Evolutionary conservation across 1,140 invertebrate species (phyloP).

Genomic region (Mesaphorura yosii): DNA sequence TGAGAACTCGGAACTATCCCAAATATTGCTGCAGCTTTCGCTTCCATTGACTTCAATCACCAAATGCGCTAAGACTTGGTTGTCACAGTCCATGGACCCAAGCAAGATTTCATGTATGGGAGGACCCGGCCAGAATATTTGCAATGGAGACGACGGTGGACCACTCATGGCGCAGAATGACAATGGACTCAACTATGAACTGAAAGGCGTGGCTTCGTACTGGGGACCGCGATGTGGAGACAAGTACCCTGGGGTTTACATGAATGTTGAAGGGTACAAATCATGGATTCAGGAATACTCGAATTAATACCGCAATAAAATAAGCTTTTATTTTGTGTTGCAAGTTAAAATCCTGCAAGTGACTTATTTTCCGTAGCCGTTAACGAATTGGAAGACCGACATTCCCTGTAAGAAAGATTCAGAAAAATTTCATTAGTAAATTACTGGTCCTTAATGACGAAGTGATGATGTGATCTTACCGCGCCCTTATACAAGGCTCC

Average conservation of each 20-base stretch:
- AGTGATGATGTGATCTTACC: too few relatives aligned
- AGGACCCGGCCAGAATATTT: not conserved
- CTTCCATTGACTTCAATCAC: not conserved
- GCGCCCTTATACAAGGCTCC: too few relatives aligned
- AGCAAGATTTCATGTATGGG: not conserved
- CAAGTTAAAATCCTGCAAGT: too few relatives aligned
- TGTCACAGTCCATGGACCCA: not conserved
- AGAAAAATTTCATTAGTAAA: too few relatives aligned
- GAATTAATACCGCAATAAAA: too few relatives aligned
- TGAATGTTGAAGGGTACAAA: not conserved
- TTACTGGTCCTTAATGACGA: too few relatives aligned
- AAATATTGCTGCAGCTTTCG: not conserved
- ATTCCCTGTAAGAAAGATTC: too few relatives aligned
- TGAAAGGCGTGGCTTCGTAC: not conserved
- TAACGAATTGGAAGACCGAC: too few relatives aligned
- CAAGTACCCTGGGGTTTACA: not conserved
- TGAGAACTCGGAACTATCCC: not conserved
- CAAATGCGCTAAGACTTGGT: not conserved
- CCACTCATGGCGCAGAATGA: not conserved
- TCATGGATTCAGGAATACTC: too few relatives aligned
- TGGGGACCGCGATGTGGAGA: not conserved
- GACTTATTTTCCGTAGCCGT: too few relatives aligned
- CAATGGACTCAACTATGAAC: not conserved
- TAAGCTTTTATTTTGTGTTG: too few relatives aligned
- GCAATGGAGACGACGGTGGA: not conserved